phyloP scores from a whole-genome alignment of 2,888 invertebrate species.

The Crossocerus cetratus region DNA sequence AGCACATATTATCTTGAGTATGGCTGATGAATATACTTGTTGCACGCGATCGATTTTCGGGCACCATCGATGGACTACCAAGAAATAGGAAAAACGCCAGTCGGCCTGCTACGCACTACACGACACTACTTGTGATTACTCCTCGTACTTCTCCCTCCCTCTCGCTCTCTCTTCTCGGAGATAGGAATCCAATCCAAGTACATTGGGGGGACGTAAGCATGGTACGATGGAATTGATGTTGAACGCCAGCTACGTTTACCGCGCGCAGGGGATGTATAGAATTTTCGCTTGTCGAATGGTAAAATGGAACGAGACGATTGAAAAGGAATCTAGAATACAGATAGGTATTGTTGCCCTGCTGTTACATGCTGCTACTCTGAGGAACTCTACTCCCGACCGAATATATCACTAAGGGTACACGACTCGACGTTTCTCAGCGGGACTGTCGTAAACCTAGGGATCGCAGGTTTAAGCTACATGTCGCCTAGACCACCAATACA shows the following conservation, averaged over 20 bases:
- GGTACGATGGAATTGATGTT: conserved; percentile 9
- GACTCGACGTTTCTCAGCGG: conserved; percentile 31
- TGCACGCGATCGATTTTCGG: conserved; percentile 33
- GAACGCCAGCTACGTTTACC: conserved; percentile 31
- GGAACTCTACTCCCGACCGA: conserved; percentile 38
- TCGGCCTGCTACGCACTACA: neutral
- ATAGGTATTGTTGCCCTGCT: conserved; percentile 36
- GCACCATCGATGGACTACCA: conserved; percentile 49
- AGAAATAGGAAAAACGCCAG: conserved; percentile 30
- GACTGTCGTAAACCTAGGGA: conserved; percentile 15
- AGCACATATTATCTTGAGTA: conserved; percentile 40
- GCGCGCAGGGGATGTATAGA: conserved; percentile 20
- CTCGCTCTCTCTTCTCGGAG: neutral
- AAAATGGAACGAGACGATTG: conserved; percentile 13
- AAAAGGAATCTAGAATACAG: conserved; percentile 2
- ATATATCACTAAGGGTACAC: conserved; percentile 26
- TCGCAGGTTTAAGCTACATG: conserved; percentile 47
- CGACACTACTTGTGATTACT: too few species aligned
- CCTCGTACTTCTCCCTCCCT: neutral
- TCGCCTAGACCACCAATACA: conserved; percentile 65
- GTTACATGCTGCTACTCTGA: conserved; percentile 32
- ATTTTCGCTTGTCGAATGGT: conserved; percentile 13
- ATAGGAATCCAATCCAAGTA: neutral
- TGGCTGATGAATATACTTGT: conserved; percentile 41
- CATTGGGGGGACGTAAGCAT: neutral